Base-by-base conservation (phyloP, 2,888 invertebrate genomes). In the Platynereis dumerilii region DNA sequence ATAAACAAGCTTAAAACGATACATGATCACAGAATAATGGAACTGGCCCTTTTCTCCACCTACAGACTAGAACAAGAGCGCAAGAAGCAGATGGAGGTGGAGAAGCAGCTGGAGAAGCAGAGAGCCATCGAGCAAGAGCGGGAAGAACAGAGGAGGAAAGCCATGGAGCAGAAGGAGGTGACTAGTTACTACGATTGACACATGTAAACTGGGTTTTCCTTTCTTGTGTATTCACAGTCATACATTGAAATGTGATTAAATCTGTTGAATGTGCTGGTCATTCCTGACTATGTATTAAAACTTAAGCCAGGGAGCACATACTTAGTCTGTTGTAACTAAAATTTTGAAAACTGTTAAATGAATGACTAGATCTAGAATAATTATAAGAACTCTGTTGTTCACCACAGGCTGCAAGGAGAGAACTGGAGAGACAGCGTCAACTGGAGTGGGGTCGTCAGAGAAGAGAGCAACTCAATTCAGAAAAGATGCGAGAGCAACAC, bases 401-500 rank as follows among this genome's bases (percentile, higher is more conserved):
- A n/a, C n/a, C n/a, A 17, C 65, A 83, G 82, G 81, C 85, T 66
- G 85, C 85, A 2, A 74, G 74, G 69, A 89, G 91, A 81, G 96
- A 97, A 86, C 91, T 96, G 90, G 96, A 98, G 79, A 88, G 96
- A 58, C 96, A 96, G 78, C 88, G 97, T 57, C 95, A 96, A 80
- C 86, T 93, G 63, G 98, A 99, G 83, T 95, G 96, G 93, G 97
- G 98, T 84, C 93, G 93, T 78, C 94, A 96, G 80, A 90, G 93
- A 70, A 89, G 90, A 27, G 90, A 92, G 58, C 96, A 97, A 80
- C 87, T 98, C 70, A 92, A 95, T 84, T 88, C 91, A 28, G 84
- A 84, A 71, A 80, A 81, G 66, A 73, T 75, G 48, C 67, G 80
- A 26, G 80, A 81, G 70, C 78, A 81, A 68, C 76, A 77, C 69